Evolutionary conservation across 2,888 invertebrate genomes (phyloP), one percentile per base, ranked within the genome.

Genomic region (Caenorhabditis sinica): DNA sequence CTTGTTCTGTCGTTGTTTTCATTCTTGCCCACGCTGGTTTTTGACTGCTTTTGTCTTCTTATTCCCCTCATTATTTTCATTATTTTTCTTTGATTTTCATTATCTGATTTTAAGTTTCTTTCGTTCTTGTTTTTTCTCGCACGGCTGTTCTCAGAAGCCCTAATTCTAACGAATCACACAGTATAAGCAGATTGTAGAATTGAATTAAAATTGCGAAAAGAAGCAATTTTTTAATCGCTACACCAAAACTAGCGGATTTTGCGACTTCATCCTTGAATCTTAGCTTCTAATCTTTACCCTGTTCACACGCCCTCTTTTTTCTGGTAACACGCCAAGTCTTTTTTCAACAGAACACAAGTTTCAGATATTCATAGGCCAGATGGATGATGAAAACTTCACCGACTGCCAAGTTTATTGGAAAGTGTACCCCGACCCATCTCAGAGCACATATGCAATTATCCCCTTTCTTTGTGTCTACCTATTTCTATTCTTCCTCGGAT

Each of bases 401-500:
- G 69, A 80, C 9, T 83, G 83, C 65, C 69, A 79, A 15, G 80
- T 80, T 5, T 84, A 84, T 75, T 87, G 82, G 81, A 79, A 89
- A 36, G 74, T 77, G 11, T 87, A 85, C 36, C 89, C 89, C 36
- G 90, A 90, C 69, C 89, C 89, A 9, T 87, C 89, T 0, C 81
- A 82, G n/a, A 87, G 86, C 25, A 66, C 75, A 9, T 90, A 89
- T 58, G 82, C 88, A 51, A 87, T 88, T 25, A 80, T 89, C 1
- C 89, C 89, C 13, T 91, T 91, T 72, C 86, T 87, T 15, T 66
- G 85, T 25, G 76, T 88, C 25, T 91, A 91, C 76, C 28, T 86
- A 1, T 68, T 80, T 17, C 89, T 92, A n/a, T 92, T 92, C 82
- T 82, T 92, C 30, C 86, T 92, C 13, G 92, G 92, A n/a, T 75